These are phyloP conservation scores for Caenorhabditis auriculariae DNA, from an alignment of 2,888 invertebrate species.

Conservation along the genomic window DNA sequence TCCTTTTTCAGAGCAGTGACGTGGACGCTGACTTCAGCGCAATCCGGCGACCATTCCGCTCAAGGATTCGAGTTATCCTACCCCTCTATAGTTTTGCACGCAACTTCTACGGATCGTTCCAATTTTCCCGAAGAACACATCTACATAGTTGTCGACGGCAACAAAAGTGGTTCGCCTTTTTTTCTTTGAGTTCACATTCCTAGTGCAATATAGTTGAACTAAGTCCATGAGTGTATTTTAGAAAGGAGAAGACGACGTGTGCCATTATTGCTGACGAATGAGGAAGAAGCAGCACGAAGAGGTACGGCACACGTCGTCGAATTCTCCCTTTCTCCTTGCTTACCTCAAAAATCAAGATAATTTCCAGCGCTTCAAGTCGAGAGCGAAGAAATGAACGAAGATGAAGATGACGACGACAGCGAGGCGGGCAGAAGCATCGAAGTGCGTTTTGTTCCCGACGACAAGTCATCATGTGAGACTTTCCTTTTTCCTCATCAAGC, in stretches of 20 bases:
- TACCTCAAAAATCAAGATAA: neutral
- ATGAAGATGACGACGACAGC: constrained; percentile 35
- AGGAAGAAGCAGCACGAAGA: constrained; percentile 29
- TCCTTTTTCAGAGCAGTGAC: constrained; percentile 30
- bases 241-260: constrained; percentile 31
- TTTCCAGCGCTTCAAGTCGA: constrained; percentile 44
- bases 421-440: constrained; percentile 33
- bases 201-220: neutral
- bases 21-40: constrained; percentile 18
- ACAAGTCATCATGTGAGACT: constrained; percentile 41
- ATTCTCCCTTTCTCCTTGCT: neutral
- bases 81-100: constrained; percentile 77
- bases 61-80: constrained; percentile 75
- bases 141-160: constrained; percentile 75
- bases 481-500: no score
- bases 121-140: constrained; percentile 74
- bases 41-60: constrained; percentile 4
- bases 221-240: constrained; percentile 4
- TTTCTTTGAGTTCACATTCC: neutral
- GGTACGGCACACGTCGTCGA: constrained; percentile 28
- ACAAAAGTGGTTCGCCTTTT: constrained; percentile 35
- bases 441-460: constrained; percentile 50
- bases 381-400: constrained; percentile 29
- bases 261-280: constrained; percentile 29
- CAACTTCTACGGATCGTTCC: constrained; percentile 74